Percentiles rank a stretch among this genome's conserved stretches.
phyloP scores from a whole-genome alignment of 2,797 vertebrate genomes.

The Valencia hispanica region DNA sequence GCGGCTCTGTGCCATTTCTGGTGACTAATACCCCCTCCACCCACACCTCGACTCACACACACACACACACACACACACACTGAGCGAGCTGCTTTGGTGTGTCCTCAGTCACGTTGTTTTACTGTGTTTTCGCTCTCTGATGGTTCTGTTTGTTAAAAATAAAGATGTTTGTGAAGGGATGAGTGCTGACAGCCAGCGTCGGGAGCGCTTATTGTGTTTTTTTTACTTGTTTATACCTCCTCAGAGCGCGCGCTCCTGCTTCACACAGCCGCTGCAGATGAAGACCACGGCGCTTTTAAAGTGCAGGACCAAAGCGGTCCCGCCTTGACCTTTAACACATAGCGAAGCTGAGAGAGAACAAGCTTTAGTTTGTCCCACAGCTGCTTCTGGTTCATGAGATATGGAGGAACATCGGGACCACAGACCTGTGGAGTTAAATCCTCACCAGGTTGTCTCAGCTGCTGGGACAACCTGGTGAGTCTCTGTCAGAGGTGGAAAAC shows the following conservation, averaged over 20 bases:
- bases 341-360: not conserved
- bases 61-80: not conserved
- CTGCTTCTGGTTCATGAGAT: not conserved
- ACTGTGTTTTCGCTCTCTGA: constrained; percentile 46
- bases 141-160: constrained; percentile 66
- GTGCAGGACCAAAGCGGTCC: not conserved
- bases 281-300: not conserved
- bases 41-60: constrained; percentile 56
- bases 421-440: not conserved
- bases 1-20: constrained; percentile 69
- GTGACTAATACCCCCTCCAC: constrained; percentile 77
- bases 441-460: not conserved
- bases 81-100: constrained; percentile 12
- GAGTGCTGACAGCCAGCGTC: constrained; percentile 52
- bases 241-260: not conserved
- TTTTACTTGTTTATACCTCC: constrained; percentile 37
- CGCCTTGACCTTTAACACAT: not conserved
- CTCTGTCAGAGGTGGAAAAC: too few species aligned
- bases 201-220: constrained; percentile 37
- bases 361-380: not conserved
- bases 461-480: too few species aligned
- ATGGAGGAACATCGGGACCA: too few species aligned
- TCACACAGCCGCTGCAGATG: not conserved
- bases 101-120: constrained; percentile 45
- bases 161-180: constrained; percentile 59